Percentiles rank a stretch among this genome's conserved stretches.
Evolutionary conservation across 2,888 invertebrate species (phyloP).

Genomic region (Panzeria rudis): DNA sequence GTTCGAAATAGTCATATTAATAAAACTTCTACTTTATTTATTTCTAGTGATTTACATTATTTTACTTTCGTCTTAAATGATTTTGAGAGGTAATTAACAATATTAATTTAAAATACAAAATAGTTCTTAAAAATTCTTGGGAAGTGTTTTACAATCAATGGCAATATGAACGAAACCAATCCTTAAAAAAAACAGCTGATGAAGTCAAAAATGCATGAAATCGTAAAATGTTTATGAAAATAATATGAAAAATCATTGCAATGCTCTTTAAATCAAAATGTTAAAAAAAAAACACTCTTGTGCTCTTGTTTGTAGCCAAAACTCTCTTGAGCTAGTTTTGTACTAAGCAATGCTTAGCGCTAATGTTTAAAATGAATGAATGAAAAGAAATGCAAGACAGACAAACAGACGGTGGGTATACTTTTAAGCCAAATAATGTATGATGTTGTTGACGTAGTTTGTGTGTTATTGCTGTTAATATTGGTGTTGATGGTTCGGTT

Average conservation of each 20-base stretch:
- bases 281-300: not conserved
- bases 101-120: too few species aligned
- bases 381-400: conserved; percentile 55
- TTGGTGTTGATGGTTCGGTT: conserved; percentile 70
- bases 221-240: too few species aligned
- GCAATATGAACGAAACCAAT: too few species aligned
- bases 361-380: conserved; percentile 54
- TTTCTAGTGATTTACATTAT: too few species aligned
- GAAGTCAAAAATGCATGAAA: not conserved
- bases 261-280: not conserved
- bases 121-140: too few species aligned
- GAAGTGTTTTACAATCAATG: too few species aligned
- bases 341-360: not conserved
- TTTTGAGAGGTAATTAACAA: too few species aligned
- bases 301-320: not conserved
- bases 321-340: conserved; percentile 64
- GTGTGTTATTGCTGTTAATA: conserved; percentile 45
- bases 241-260: not conserved
- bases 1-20: too few species aligned
- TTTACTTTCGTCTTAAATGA: too few species aligned
- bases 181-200: not conserved
- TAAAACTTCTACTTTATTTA: too few species aligned
- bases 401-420: not conserved
- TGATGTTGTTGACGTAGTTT: conserved; percentile 17
- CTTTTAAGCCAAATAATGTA: conserved; percentile 19